Percentiles rank a stretch among this genome's conserved stretches.
phyloP scores from a whole-genome alignment of 2,113 vertebrate species.

The Cebus imitator region DNA sequence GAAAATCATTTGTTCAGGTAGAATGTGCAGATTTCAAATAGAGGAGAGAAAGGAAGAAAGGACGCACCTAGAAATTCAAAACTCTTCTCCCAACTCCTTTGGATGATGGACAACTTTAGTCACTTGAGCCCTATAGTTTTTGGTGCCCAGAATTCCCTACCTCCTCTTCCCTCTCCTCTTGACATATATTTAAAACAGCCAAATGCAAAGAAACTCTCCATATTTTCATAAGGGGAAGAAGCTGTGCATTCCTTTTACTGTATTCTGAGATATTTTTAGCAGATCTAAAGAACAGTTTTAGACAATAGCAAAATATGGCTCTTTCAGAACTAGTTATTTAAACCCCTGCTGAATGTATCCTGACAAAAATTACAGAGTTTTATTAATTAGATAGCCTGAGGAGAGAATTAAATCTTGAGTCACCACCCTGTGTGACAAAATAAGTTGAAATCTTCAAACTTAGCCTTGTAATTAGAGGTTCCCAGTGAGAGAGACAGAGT shows the following conservation, averaged over 20 bases:
- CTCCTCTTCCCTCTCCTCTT: conserved; percentile 12
- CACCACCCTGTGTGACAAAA: conserved; percentile 74
- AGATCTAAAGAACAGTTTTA: conserved; percentile 74
- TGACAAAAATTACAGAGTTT: conserved; percentile 77
- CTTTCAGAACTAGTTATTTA: conserved; percentile 75
- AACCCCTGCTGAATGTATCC: conserved; percentile 73
- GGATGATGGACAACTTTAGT: background rate
- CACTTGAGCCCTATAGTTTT: background rate
- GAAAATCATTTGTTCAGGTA: conserved; percentile 29
- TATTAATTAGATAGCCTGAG: conserved; percentile 78
- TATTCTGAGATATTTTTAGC: conserved; percentile 80
- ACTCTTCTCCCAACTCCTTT: background rate
- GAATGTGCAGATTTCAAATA: background rate
- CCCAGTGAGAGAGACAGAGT: background rate
- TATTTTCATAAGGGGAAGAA: conserved; percentile 37
- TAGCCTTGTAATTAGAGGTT: conserved; percentile 68
- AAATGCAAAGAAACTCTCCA: conserved; percentile 47
- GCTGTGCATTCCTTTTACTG: conserved; percentile 62
- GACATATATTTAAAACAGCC: conserved; percentile 50
- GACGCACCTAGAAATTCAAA: background rate
- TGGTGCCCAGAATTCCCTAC: conserved; percentile 5
- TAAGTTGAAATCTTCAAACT: conserved; percentile 71
- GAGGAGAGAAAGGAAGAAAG: background rate
- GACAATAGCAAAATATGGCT: conserved; percentile 75
- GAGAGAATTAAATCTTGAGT: conserved; percentile 78